These are phyloP conservation scores for Ornithoptera alexandrae DNA, from an alignment of 2,888 invertebrate genomes.

Conservation along the genomic window DNA sequence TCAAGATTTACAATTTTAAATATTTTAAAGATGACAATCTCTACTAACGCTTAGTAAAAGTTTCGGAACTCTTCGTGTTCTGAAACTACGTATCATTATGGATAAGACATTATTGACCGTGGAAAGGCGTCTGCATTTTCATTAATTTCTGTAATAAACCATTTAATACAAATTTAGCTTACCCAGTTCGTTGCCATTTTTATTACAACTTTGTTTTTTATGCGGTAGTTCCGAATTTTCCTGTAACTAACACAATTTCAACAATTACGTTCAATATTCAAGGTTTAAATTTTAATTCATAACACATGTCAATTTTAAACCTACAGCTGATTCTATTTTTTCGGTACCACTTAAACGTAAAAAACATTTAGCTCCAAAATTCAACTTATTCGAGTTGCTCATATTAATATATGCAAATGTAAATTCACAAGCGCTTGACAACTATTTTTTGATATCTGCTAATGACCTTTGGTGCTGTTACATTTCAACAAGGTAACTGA, in stretches of 20 bases:
- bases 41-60: too few relatives aligned
- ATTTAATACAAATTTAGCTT: neutral
- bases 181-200: slow-evolving; percentile 5
- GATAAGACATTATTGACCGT: too few relatives aligned
- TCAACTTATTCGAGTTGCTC: slow-evolving; percentile 8
- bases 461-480: slow-evolving; percentile 9
- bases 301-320: slow-evolving; percentile 6
- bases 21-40: too few relatives aligned
- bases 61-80: too few relatives aligned
- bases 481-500: slow-evolving; percentile 7
- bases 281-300: neutral
- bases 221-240: neutral
- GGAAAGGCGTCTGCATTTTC: too few relatives aligned
- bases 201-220: neutral
- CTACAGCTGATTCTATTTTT: slow-evolving; percentile 7
- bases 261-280: neutral
- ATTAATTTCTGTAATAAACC: too few relatives aligned
- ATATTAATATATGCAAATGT: slow-evolving; percentile 16
- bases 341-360: slow-evolving; percentile 11
- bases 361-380: slow-evolving; percentile 9
- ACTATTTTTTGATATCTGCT: slow-evolving; percentile 14
- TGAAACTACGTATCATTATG: too few relatives aligned
- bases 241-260: slow-evolving; percentile 2
- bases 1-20: too few relatives aligned
- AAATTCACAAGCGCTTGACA: slow-evolving; percentile 1